Percentiles rank a stretch among this genome's conserved stretches.
Conservation (phyloP, 2,797 vertebrate genomes). For the Adelosebastes latens region DNA sequence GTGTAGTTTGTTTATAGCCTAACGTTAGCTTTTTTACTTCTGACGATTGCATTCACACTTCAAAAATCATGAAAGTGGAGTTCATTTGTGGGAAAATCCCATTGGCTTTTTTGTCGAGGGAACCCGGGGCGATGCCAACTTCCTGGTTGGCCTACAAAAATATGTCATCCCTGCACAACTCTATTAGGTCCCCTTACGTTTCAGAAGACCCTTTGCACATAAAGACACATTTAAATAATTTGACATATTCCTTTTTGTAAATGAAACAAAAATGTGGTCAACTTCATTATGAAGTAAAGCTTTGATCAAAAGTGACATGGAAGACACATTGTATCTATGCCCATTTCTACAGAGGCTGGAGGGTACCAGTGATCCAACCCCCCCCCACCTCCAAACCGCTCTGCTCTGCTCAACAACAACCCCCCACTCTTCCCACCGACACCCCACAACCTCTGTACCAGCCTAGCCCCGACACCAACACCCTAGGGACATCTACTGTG, state of each 20-base stretch:
- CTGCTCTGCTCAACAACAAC: conserved; percentile 5
- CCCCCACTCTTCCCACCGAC: conserved; percentile 30
- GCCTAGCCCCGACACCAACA: conserved; percentile 50
- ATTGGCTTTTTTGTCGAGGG: too few species aligned
- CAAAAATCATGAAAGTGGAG: too few species aligned
- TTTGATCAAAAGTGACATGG: background rate
- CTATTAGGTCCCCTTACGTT: background rate
- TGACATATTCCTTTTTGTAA: background rate
- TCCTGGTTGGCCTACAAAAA: too few species aligned
- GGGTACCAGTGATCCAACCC: conserved; percentile 22
- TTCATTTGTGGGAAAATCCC: too few species aligned
- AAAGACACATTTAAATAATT: background rate
- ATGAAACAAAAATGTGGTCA: background rate
- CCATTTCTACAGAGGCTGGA: conserved; percentile 17
- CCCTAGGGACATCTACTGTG: conserved; percentile 74
- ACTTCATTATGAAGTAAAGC: background rate
- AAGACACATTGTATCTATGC: background rate
- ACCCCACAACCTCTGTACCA: conserved; percentile 62
- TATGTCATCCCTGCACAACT: too few species aligned
- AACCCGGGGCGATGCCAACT: too few species aligned
- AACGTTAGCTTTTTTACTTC: too few species aligned
- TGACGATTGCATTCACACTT: too few species aligned
- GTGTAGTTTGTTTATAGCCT: too few species aligned
- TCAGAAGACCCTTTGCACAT: background rate
- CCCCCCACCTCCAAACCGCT: background rate